These are phyloP conservation scores for Sclerurus mexicanus DNA, from an alignment of 2,113 vertebrate genomes.

Conservation along the genomic window DNA sequence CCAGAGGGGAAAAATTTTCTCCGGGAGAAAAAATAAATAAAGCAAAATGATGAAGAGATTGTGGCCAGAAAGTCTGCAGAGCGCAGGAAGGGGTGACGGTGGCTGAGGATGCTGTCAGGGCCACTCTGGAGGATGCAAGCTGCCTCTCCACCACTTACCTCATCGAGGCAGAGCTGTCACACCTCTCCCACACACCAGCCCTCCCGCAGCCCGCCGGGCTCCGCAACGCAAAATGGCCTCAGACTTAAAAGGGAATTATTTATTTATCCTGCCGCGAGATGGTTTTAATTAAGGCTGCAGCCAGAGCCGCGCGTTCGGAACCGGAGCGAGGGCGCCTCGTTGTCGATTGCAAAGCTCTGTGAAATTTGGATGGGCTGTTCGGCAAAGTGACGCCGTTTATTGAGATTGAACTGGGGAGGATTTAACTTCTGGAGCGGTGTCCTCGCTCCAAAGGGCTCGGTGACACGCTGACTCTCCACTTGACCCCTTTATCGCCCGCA, in stretches of 20 bases:
- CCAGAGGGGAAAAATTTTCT: background rate
- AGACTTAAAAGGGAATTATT: slow-evolving; percentile 60
- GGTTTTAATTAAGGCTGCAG: slow-evolving; percentile 26
- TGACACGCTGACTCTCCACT: background rate
- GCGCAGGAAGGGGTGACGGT: background rate
- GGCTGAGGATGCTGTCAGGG: background rate
- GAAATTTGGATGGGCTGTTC: background rate
- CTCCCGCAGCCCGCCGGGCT: background rate
- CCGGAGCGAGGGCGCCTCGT: background rate
- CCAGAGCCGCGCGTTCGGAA: background rate
- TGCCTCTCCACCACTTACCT: background rate
- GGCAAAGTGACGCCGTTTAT: background rate
- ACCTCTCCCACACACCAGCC: slow-evolving; percentile 35
- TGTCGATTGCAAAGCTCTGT: background rate
- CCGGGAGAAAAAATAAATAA: background rate
- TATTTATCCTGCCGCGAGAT: slow-evolving; percentile 32
- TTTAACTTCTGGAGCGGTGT: background rate
- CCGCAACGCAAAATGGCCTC: slow-evolving; percentile 14
- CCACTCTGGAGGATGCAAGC: background rate
- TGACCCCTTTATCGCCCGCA: background rate
- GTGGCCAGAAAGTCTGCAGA: background rate
- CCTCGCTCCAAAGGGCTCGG: background rate
- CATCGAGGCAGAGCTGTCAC: background rate
- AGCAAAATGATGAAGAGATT: background rate
- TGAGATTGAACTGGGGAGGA: background rate